Conservation (phyloP, 2,113 vertebrate genomes). For the Lonchura striata region DNA sequence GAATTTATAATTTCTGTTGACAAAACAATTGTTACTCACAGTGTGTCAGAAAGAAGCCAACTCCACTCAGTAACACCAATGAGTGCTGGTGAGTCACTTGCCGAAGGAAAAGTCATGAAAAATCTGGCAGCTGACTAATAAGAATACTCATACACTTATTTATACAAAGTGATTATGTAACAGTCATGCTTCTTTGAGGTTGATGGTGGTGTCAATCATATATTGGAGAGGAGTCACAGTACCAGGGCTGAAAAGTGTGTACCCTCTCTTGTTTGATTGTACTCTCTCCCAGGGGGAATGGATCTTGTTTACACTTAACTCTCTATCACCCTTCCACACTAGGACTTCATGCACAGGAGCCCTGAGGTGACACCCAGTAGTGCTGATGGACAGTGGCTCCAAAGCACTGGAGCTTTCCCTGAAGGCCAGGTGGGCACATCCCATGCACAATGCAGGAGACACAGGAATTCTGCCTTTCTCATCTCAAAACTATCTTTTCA, state of each 20-base stretch:
- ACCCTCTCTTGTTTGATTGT: background rate
- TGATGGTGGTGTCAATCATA: background rate
- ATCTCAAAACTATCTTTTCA: background rate
- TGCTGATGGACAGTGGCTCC: background rate
- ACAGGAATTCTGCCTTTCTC: background rate
- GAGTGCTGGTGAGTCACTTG: background rate
- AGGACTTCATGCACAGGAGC: background rate
- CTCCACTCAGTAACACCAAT: background rate
- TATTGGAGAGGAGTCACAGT: background rate
- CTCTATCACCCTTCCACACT: background rate
- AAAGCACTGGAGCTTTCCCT: rapidly evolving
- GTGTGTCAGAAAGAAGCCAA: background rate
- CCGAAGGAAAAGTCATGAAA: background rate
- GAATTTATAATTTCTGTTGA: background rate
- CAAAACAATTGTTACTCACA: background rate
- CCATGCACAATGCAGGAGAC: background rate
- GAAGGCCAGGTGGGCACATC: rapidly evolving
- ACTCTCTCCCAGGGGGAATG: background rate
- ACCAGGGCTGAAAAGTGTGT: background rate
- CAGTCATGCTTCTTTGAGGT: background rate
- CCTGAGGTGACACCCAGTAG: background rate
- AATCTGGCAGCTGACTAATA: background rate
- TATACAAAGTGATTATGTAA: background rate
- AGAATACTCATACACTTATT: background rate
- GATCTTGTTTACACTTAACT: background rate